A percentile compares a stretch with the other conserved stretches of the same genome.
phyloP scores from a whole-genome alignment of 2,888 invertebrate genomes.

The Bombylius major region DNA sequence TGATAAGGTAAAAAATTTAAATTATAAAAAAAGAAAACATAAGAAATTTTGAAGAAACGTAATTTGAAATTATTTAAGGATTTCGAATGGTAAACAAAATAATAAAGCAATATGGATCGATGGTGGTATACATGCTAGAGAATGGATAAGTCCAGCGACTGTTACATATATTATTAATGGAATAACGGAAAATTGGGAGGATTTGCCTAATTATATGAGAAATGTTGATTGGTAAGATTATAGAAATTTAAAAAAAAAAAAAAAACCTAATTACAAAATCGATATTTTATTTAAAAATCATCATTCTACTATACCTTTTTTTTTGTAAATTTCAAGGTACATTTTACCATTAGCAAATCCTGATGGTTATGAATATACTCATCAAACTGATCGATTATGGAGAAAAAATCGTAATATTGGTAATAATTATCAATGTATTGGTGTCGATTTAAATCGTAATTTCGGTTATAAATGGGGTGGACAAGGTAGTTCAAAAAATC shows the following conservation, averaged over 20 bases:
- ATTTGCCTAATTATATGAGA: slow-evolving; percentile 51
- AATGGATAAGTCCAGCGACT: slow-evolving; percentile 76
- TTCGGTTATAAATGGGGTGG: slow-evolving; percentile 83
- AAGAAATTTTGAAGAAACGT: not conserved
- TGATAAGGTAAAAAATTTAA: slow-evolving; percentile 34
- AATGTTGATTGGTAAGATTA: slow-evolving; percentile 63
- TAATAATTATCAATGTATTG: slow-evolving; percentile 50
- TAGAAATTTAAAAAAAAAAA: not conserved
- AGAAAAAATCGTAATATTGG: slow-evolving; percentile 53
- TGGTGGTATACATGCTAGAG: slow-evolving; percentile 75
- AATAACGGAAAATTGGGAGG: slow-evolving; percentile 54
- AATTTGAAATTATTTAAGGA: slow-evolving; percentile 30
- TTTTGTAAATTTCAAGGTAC: slow-evolving; percentile 38
- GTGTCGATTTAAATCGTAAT: slow-evolving; percentile 76
- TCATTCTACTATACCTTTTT: not conserved
- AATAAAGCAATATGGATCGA: slow-evolving; percentile 61
- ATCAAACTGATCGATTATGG: slow-evolving; percentile 71
- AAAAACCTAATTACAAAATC: not conserved
- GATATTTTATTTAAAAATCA: no score
- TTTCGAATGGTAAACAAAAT: slow-evolving; percentile 51
- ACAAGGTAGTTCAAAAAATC: slow-evolving; percentile 68
- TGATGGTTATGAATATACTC: slow-evolving; percentile 80
- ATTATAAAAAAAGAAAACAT: not conserved
- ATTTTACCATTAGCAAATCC: slow-evolving; percentile 66
- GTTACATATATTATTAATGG: slow-evolving; percentile 64